Evolutionary conservation across 2,888 invertebrate species (phyloP), one percentile per base, ranked within the genome.

Genomic region (Drosophila suboccidentalis): DNA sequence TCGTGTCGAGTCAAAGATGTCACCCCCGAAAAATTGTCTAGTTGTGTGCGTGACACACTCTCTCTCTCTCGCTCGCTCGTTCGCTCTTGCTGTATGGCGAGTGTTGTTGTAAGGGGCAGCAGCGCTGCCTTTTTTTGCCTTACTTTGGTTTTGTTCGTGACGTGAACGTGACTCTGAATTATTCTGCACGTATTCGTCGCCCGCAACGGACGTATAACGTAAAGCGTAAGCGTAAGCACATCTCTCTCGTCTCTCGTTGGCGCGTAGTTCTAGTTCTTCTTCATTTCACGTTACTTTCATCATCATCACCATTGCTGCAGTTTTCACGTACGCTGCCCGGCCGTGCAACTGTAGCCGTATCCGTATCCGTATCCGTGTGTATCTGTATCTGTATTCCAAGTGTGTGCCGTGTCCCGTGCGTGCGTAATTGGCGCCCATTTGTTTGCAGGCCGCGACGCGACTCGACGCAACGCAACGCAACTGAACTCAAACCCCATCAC

Each of bases 91-190:
- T 47, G 51, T 68, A 50, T 66, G 68, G 53, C 61, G 51, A 46
- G 61, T 67, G 73, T 69, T 58, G 50, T 43, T 57, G 65, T 53
- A 41, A 71, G 75, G 72, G 75, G 79, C 84, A 78, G 79, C 84
- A 78, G 78, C 77, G 84, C 83, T 78, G 81, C 67, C 75, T 74
- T 78, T 84, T 83, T 84, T 78, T 86, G 82, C 80, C 87, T 90
- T 82, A 87, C 87, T 92, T 92, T 92, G 92, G 93, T 92, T 92
- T 92, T 92, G 91, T 92, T 92, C 92, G 92, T 92, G 92, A 92
- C 92, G 92, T 92, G 91, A 91, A 91, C 91, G 90, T 90, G 89
- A 86, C 84, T 87, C 89, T 90, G 92, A 92, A 92, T 92, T 92
- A 92, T 92, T 92, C 92, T 92, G 92, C 92, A 92, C 92, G 92